phyloP scores from a whole-genome alignment of 2,797 vertebrate species.

The Etheostoma perlongum region DNA sequence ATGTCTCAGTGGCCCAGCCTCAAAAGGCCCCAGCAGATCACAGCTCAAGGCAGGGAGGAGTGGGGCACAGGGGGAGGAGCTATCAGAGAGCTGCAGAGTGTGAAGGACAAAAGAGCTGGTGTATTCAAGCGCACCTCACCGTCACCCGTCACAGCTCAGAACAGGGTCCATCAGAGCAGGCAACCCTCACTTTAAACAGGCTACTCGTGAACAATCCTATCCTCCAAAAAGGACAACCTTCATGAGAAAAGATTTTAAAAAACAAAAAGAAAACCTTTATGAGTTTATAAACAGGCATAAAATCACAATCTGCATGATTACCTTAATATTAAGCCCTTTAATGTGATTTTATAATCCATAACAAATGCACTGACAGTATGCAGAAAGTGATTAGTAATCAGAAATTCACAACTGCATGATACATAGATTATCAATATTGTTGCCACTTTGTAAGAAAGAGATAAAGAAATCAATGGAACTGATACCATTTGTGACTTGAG shows the following conservation, averaged over 20 bases:
- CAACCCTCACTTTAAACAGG: conserved; percentile 82
- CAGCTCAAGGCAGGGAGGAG: conserved; percentile 86
- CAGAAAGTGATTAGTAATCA: conserved; percentile 1
- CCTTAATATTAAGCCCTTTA: conserved; percentile 31
- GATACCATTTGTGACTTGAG: conserved; percentile 57
- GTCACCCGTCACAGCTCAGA: conserved; percentile 87
- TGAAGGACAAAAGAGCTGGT: conserved; percentile 90
- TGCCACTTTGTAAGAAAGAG: conserved; percentile 34
- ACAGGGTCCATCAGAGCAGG: conserved; percentile 85
- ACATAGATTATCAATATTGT: conserved; percentile 31
- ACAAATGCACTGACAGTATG: conserved; percentile 5
- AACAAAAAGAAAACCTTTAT: conserved; percentile 14
- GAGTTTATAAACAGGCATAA: conserved; percentile 4
- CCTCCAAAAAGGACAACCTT: conserved; percentile 56
- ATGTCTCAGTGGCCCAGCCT: conserved; percentile 78
- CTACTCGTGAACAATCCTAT: conserved; percentile 75
- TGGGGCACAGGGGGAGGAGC: conserved; percentile 86
- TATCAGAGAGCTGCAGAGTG: conserved; percentile 88
- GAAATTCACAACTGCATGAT: conserved; percentile 9
- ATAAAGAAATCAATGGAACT: conserved; percentile 49
- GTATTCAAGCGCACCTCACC: conserved; percentile 84
- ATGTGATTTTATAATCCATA: conserved; percentile 9
- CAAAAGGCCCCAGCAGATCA: conserved; percentile 83
- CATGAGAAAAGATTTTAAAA: not conserved
- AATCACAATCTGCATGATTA: conserved; percentile 35